Percentiles rank a stretch among this genome's conserved stretches.
phyloP scores from a whole-genome alignment of 2,797 vertebrate species.

The Premnoplex brunnescens region DNA sequence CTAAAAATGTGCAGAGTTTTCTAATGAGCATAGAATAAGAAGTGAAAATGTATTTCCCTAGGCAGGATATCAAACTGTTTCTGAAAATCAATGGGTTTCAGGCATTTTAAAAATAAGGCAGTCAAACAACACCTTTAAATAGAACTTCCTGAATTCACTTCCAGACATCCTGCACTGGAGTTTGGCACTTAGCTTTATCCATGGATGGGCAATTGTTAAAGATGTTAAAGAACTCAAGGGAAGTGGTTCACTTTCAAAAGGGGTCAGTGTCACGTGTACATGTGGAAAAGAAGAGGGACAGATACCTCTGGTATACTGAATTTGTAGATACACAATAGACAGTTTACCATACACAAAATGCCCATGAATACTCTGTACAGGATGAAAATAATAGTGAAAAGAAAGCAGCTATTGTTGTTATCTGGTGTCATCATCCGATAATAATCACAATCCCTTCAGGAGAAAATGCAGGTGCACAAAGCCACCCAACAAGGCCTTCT shows the following conservation, averaged over 20 bases:
- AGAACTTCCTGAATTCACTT: slow-evolving; percentile 39
- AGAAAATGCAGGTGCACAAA: background rate
- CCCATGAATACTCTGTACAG: background rate
- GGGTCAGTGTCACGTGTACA: background rate
- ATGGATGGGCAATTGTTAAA: background rate
- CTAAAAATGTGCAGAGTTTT: slow-evolving; percentile 63
- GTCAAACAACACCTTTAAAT: slow-evolving; percentile 43
- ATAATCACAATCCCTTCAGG: background rate
- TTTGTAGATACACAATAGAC: background rate
- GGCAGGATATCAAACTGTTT: slow-evolving; percentile 58
- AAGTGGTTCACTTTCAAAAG: background rate
- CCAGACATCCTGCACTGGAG: background rate
- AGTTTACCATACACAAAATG: background rate
- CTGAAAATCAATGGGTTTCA: slow-evolving; percentile 46
- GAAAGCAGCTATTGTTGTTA: background rate
- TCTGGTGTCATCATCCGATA: background rate
- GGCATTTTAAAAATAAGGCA: slow-evolving; percentile 36
- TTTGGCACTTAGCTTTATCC: background rate
- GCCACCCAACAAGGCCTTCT: background rate
- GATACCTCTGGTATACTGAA: background rate
- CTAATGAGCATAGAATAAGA: slow-evolving; percentile 67
- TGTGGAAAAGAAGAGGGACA: background rate
- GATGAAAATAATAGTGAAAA: background rate
- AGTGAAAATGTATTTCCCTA: slow-evolving; percentile 60
- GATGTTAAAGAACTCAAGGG: background rate